Evolutionary conservation across 2,113 vertebrate species (phyloP).

Genomic region (Otus sunia): DNA sequence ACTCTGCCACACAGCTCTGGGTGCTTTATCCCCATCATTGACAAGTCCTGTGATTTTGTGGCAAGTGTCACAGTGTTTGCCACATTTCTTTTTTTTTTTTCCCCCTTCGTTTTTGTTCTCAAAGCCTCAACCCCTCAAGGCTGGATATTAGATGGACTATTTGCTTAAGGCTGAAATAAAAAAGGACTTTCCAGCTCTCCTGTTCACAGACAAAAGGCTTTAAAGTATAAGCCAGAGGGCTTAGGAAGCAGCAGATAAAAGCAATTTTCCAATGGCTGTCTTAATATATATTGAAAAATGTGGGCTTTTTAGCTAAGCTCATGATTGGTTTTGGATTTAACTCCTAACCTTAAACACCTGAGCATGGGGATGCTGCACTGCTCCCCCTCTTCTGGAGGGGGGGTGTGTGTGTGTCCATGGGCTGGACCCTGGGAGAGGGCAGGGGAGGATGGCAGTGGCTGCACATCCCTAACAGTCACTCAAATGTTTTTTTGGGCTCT

Average conservation of each 20-base stretch:
- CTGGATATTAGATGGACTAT: conserved; percentile 15
- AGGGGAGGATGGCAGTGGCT: neutral
- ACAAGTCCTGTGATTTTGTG: neutral
- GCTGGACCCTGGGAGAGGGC: neutral
- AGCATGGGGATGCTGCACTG: neutral
- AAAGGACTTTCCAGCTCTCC: conserved; percentile 13
- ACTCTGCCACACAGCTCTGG: neutral
- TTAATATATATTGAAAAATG: neutral
- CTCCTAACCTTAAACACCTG: neutral
- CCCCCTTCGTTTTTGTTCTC: neutral
- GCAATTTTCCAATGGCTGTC: conserved; percentile 16
- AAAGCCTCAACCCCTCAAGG: neutral
- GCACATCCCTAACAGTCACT: neutral
- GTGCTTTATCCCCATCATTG: neutral
- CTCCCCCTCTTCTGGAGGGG: neutral
- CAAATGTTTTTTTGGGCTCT: neutral
- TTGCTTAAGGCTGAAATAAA: conserved; percentile 44
- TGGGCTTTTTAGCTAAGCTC: neutral
- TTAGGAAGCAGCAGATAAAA: conserved; percentile 39
- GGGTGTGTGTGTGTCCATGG: rapidly evolving
- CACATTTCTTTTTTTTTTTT: neutral
- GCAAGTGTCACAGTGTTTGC: neutral
- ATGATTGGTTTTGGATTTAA: conserved; percentile 16
- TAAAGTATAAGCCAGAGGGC: neutral
- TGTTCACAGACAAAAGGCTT: conserved; percentile 39